A percentile compares a stretch with the other conserved stretches of the same genome.
These are phyloP conservation scores for Heteromurus nitidus DNA, from an alignment of 2,888 invertebrate species.

Conservation along the genomic window DNA sequence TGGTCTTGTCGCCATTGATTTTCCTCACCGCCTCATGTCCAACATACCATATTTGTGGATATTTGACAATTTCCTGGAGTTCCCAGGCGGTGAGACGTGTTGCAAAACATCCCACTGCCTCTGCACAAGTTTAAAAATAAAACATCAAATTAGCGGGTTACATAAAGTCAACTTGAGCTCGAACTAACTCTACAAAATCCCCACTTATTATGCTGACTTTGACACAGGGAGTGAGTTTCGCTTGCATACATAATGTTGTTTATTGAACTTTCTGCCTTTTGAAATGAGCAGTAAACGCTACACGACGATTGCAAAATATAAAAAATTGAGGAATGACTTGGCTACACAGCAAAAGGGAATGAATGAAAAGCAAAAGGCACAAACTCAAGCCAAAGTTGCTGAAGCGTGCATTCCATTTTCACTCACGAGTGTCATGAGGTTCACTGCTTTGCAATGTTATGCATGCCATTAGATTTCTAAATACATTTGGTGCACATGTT, in stretches of 20 bases:
- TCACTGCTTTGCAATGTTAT: background rate
- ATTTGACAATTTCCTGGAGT: conserved; percentile 91
- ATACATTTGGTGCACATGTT: background rate
- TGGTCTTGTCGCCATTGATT: conserved; percentile 85
- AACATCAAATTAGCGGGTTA: background rate
- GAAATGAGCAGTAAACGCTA: conserved; percentile 22
- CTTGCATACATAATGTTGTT: conserved; percentile 30
- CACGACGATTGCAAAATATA: background rate
- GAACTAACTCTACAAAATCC: background rate
- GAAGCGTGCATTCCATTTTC: conserved; percentile 59
- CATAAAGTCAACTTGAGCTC: background rate
- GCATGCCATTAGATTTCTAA: background rate
- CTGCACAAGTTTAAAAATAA: conserved; percentile 77
- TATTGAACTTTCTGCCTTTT: conserved; percentile 40
- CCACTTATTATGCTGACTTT: conserved; percentile 24
- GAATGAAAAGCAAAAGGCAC: background rate
- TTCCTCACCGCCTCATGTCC: conserved; percentile 87
- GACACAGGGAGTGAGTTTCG: conserved; percentile 21
- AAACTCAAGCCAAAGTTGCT: conserved; percentile 3
- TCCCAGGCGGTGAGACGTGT: conserved; percentile 92
- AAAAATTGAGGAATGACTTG: background rate
- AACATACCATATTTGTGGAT: conserved; percentile 95
- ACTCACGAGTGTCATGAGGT: conserved; percentile 20
- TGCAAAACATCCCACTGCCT: conserved; percentile 89
- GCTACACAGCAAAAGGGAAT: conserved; percentile 13